phyloP scores from a whole-genome alignment of 2,113 vertebrate species.

The Pongo pygmaeus region DNA sequence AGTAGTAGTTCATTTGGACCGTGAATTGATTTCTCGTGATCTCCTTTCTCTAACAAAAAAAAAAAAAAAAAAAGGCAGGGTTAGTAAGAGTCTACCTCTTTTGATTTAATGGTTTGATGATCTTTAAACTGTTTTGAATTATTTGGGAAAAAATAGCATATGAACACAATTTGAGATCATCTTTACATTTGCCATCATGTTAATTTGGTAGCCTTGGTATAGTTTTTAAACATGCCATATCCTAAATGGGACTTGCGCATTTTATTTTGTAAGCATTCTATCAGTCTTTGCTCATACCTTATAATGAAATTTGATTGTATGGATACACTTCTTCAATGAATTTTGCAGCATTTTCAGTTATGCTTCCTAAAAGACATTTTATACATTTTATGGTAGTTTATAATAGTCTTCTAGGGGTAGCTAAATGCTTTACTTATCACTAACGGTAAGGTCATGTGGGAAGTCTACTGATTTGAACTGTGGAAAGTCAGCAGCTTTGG shows the following conservation, averaged over 20 bases:
- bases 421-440: constrained; percentile 52
- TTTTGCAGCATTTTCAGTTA: constrained; percentile 27
- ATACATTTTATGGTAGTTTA: constrained; percentile 28
- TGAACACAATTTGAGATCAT: background rate
- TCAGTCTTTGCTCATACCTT: background rate
- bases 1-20: background rate
- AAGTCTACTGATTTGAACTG: background rate
- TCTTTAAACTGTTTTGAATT: constrained; percentile 28
- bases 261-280: background rate
- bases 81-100: background rate
- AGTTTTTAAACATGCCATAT: background rate
- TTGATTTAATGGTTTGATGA: background rate
- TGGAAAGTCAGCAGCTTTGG: constrained; percentile 59
- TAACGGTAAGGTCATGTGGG: constrained; percentile 41
- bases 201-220: background rate
- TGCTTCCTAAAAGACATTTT: constrained; percentile 18
- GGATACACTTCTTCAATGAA: background rate
- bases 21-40: background rate
- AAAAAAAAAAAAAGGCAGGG: too few relatives aligned
- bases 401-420: constrained; percentile 12
- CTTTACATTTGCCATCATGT: background rate
- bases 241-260: background rate
- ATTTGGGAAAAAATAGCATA: background rate
- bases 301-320: constrained; percentile 17
- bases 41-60: background rate